Percentiles rank a stretch among this genome's conserved stretches.
These are phyloP conservation scores for Metacarcinus magister DNA, from an alignment of 2,888 invertebrate genomes.

Conservation along the genomic window DNA sequence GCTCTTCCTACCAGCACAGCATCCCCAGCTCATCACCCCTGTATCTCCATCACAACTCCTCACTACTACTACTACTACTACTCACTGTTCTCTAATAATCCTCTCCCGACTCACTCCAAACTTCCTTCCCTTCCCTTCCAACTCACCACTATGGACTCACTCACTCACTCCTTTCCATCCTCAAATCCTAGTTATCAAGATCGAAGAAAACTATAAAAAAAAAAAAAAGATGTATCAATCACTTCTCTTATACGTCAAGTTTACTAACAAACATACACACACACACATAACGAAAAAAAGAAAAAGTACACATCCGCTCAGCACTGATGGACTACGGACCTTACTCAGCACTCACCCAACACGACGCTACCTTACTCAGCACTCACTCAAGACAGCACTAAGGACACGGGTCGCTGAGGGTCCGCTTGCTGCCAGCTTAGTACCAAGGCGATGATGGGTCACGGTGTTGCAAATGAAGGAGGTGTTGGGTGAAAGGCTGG, in stretches of 20 bases:
- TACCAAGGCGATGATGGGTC: not conserved
- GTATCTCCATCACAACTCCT: not conserved
- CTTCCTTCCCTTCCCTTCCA: not conserved
- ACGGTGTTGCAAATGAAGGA: constrained; percentile 41
- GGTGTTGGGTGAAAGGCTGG: constrained; percentile 1
- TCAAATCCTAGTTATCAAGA: not conserved
- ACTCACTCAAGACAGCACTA: not conserved
- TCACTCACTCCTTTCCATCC: not conserved
- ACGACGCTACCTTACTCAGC: not conserved
- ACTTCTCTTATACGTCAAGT: not conserved
- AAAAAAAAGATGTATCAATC: not conserved
- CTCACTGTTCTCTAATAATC: not conserved
- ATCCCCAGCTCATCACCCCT: not conserved
- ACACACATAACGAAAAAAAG: not conserved
- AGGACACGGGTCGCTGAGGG: not conserved
- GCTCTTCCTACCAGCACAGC: not conserved
- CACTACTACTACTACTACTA: not conserved
- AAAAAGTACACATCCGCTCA: not conserved
- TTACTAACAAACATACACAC: not conserved
- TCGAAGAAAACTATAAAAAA: not conserved
- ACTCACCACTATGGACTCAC: not conserved
- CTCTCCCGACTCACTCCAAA: not conserved
- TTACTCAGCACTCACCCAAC: not conserved
- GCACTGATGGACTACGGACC: not conserved
- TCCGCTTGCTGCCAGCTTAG: not conserved